Evolutionary conservation across 2,113 vertebrate species (phyloP).

Genomic region (Brachirus orientalis): DNA sequence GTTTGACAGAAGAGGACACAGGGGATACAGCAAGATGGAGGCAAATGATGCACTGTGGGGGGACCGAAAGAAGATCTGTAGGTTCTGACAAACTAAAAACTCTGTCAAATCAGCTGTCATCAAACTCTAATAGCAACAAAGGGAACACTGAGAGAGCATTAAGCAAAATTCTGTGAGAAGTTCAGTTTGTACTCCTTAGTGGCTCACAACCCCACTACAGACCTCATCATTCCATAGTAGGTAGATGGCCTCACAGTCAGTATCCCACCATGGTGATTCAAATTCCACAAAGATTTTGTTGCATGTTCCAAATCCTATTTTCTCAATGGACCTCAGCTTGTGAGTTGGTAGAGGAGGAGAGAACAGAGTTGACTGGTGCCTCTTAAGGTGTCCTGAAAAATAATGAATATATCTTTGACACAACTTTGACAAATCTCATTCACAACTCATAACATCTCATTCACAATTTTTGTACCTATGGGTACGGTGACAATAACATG

Average conservation of each 20-base stretch:
- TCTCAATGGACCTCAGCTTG: constrained; percentile 85
- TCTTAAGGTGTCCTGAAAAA: constrained; percentile 90
- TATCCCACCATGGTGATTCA: constrained; percentile 91
- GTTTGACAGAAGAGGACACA: no score
- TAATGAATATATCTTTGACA: neutral
- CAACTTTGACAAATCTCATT: no score
- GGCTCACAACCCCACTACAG: neutral
- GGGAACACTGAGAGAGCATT: neutral
- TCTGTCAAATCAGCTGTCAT: no score
- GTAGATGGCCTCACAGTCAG: constrained; percentile 82
- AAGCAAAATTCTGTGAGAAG: no score
- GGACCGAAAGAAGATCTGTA: no score
- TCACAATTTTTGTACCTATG: constrained; percentile 79
- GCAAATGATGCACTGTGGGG: no score
- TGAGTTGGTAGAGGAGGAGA: constrained; percentile 83
- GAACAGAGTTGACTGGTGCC: constrained; percentile 83
- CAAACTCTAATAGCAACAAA: no score
- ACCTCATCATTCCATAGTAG: constrained; percentile 88
- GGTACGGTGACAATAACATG: constrained; percentile 91
- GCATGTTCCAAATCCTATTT: constrained; percentile 91
- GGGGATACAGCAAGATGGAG: no score
- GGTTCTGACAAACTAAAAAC: no score
- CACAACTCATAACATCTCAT: no score
- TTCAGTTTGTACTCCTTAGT: no score
- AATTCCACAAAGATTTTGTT: constrained; percentile 96